phyloP scores from a whole-genome alignment of 37 sponge, comb jelly and placozoan species.

The Cliona cf. orientalis region DNA sequence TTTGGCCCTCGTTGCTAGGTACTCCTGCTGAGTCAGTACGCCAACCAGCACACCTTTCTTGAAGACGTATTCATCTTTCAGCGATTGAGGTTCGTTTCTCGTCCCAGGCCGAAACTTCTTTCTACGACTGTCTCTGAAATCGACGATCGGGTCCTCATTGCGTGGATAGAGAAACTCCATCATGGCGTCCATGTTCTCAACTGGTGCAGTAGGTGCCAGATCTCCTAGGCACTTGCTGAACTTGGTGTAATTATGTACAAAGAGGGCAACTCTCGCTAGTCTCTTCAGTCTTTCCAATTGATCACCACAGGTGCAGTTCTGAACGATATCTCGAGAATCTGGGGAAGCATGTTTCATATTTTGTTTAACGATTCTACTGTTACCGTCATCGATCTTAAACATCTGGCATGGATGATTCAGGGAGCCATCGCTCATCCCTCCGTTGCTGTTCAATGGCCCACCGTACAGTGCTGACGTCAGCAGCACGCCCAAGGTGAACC shows the following conservation, averaged over 20 bases:
- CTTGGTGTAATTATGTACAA: not conserved
- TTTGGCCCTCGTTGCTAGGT: conserved; percentile 64
- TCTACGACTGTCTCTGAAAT: not conserved
- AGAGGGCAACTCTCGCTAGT: not conserved
- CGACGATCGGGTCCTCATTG: not conserved
- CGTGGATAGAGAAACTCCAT: not conserved
- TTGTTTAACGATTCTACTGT: too few species aligned
- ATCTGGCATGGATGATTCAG: too few species aligned
- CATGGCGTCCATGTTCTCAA: not conserved
- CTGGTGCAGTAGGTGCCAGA: not conserved
- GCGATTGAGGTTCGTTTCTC: not conserved
- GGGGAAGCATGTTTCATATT: too few species aligned
- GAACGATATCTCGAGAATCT: too few species aligned
- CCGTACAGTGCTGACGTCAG: too few species aligned
- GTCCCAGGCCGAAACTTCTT: not conserved
- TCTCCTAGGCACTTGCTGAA: not conserved
- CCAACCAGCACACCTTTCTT: conserved; percentile 53
- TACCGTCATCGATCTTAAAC: too few species aligned
- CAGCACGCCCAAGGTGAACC: too few species aligned
- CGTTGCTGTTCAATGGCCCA: too few species aligned
- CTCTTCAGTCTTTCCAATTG: not conserved
- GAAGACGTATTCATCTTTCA: conserved; percentile 44
- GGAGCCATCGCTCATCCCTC: too few species aligned
- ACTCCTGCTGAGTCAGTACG: conserved; percentile 63
- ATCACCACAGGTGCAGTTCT: too few species aligned